Conservation (phyloP, 2,888 invertebrate genomes). For the Sialis fuliginosa region DNA sequence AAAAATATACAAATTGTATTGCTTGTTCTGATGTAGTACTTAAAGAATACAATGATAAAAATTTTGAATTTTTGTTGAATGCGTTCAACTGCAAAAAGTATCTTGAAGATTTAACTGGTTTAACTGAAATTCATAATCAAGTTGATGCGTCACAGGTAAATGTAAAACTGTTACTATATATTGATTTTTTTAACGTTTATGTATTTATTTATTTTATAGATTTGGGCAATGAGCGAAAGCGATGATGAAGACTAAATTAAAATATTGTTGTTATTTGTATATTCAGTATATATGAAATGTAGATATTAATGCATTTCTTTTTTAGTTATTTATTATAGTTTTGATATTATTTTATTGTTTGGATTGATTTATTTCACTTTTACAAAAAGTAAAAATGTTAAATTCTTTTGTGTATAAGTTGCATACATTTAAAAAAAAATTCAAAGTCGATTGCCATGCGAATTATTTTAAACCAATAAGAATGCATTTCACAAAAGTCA, state of each 20-base stretch:
- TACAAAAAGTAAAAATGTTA: too few species aligned
- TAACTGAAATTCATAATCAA: constrained; percentile 42
- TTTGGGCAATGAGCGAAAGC: constrained; percentile 15
- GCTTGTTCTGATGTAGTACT: constrained; percentile 62
- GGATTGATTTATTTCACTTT: too few species aligned
- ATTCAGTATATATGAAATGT: too few species aligned
- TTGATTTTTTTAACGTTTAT: not conserved
- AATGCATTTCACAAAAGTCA: too few species aligned
- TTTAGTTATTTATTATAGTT: too few species aligned
- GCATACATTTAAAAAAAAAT: too few species aligned
- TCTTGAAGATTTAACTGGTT: constrained; percentile 73
- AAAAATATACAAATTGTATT: constrained; percentile 77
- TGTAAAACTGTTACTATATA: not conserved
- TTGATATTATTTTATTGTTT: too few species aligned
- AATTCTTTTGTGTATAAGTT: too few species aligned
- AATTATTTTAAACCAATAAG: too few species aligned
- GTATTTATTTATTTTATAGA: constrained; percentile 12
- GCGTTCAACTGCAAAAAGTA: constrained; percentile 66
- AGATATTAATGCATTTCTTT: too few species aligned
- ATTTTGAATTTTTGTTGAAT: constrained; percentile 54
- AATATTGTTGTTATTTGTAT: not conserved
- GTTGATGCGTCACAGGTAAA: constrained; percentile 39
- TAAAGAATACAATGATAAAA: constrained; percentile 31
- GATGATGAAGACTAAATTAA: constrained; percentile 10
- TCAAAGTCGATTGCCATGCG: too few species aligned